Conservation (phyloP, 2,888 invertebrate genomes). For the Hirtodrosophila alboralis region DNA sequence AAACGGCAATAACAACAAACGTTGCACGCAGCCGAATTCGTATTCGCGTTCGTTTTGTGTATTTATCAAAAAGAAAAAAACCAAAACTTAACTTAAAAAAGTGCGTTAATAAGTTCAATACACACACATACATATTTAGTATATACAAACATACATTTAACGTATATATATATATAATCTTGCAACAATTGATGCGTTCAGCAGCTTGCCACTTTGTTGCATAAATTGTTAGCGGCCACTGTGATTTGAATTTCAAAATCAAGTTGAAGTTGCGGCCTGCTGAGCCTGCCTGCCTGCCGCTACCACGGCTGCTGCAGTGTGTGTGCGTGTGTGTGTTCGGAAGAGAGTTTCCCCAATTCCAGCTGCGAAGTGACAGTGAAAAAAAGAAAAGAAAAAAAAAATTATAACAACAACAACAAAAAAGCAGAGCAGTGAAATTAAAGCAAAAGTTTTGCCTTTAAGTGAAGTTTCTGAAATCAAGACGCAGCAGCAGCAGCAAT, state of each 20-base stretch:
- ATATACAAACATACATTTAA: conserved; percentile 12
- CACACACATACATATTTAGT: conserved; percentile 3
- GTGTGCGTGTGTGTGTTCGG: conserved; percentile 7
- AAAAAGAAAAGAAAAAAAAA: conserved; percentile 35
- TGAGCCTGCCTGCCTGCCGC: conserved; percentile 28
- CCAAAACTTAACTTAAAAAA: conserved; percentile 36
- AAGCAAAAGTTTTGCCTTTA: conserved; percentile 59
- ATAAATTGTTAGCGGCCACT: conserved; percentile 67
- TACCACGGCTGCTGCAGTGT: conserved; percentile 13
- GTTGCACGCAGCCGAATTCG: conserved; percentile 26
- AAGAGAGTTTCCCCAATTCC: conserved; percentile 51
- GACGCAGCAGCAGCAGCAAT: conserved; percentile 31
- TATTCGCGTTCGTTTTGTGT: conserved; percentile 57
- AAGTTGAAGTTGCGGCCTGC: conserved; percentile 51
- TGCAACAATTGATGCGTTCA: conserved; percentile 49
- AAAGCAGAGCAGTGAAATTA: conserved; percentile 80
- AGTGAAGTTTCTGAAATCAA: conserved; percentile 73
- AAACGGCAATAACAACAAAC: conserved; percentile 33
- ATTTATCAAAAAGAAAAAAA: conserved; percentile 37
- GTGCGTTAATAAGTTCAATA: conserved; percentile 46
- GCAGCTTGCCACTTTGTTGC: conserved; percentile 55
- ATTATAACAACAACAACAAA: conserved; percentile 17
- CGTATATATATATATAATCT: conserved; percentile 17
- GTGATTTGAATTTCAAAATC: conserved; percentile 73
- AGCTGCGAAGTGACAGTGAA: conserved; percentile 67